Percentiles rank a stretch among this genome's conserved stretches.
These are phyloP conservation scores for Sprattus sprattus DNA, from an alignment of 2,113 vertebrate species.

Conservation along the genomic window DNA sequence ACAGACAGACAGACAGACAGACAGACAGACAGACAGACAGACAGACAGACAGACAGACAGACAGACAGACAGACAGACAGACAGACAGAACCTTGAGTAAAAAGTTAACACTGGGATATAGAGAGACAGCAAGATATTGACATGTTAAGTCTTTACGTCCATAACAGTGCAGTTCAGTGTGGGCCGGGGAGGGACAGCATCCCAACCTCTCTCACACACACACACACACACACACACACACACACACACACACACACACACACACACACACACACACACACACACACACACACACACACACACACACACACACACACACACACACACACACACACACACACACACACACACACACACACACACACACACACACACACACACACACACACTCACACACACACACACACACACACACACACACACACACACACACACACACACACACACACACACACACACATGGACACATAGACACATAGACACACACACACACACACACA, in stretches of 20 bases:
- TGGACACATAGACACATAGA: too few species aligned
- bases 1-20: slow-evolving; percentile 11
- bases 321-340: background rate
- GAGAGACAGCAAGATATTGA: background rate
- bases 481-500: background rate
- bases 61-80: background rate
- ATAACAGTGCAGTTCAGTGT: background rate
- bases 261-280: background rate
- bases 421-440: background rate
- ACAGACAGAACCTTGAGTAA: too few species aligned
- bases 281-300: background rate
- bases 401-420: background rate
- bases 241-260: background rate
- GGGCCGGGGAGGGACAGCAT: background rate
- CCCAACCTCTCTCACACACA: background rate
- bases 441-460: background rate
- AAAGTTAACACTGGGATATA: too few species aligned
- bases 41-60: background rate
- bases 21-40: background rate
- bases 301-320: background rate
- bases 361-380: background rate
- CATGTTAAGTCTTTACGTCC: slow-evolving; percentile 23
- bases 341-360: background rate
- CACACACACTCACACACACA: background rate
- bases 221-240: background rate